These are phyloP conservation scores for Antitype chi DNA, from an alignment of 2,888 invertebrate species.

Conservation along the genomic window DNA sequence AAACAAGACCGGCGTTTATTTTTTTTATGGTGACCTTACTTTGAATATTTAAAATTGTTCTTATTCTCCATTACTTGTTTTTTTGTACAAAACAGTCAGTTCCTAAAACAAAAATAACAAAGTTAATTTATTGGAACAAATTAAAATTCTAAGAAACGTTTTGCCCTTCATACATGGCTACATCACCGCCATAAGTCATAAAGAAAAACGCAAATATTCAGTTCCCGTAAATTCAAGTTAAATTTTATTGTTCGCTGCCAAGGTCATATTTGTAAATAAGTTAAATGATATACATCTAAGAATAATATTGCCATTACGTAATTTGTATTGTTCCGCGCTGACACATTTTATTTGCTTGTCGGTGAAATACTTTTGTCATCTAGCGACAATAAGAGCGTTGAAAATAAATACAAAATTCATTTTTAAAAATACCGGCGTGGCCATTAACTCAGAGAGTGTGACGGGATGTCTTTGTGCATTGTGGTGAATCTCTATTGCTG, in stretches of 20 bases:
- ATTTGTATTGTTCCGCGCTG: constrained; percentile 64
- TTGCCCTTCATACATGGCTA: constrained; percentile 51
- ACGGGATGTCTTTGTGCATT: constrained; percentile 69
- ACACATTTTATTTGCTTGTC: constrained; percentile 70
- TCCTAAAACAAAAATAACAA: constrained; percentile 26
- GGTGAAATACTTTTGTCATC: constrained; percentile 72
- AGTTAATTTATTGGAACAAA: constrained; percentile 34
- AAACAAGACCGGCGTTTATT: neutral
- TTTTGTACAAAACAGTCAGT: constrained; percentile 45
- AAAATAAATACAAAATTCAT: constrained; percentile 64
- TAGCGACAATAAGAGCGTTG: constrained; percentile 49
- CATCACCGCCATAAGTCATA: constrained; percentile 38
- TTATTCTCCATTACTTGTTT: constrained; percentile 29
- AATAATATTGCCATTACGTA: constrained; percentile 66
- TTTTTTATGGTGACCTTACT: constrained; percentile 46
- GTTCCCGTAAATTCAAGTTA: constrained; percentile 51
- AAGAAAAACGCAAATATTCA: constrained; percentile 38
- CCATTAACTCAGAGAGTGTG: constrained; percentile 68
- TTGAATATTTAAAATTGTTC: constrained; percentile 26
- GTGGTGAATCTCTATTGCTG: constrained; percentile 52
- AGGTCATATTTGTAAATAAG: constrained; percentile 55
- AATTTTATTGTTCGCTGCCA: constrained; percentile 31
- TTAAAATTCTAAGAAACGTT: constrained; percentile 40
- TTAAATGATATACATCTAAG: constrained; percentile 50
- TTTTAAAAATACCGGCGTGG: constrained; percentile 54